Conservation (phyloP, 2,797 vertebrate species). For the Hybognathus amarus region DNA sequence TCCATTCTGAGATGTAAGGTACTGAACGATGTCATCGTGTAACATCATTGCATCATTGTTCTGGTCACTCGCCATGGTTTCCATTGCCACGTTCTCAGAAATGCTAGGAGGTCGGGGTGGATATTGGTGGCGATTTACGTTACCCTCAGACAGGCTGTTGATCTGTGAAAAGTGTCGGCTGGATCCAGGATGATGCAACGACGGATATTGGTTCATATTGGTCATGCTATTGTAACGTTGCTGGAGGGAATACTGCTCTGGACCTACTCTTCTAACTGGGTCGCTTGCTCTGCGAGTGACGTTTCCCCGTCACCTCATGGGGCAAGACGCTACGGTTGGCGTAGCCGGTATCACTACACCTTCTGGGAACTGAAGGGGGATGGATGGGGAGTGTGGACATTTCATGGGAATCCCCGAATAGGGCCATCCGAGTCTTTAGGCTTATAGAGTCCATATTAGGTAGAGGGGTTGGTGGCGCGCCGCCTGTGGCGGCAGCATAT, state of each 20-base stretch:
- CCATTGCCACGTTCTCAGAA: slow-evolving; percentile 81
- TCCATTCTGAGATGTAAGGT: slow-evolving; percentile 74
- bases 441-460: slow-evolving; percentile 83
- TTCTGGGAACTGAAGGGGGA: slow-evolving; percentile 69
- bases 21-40: slow-evolving; percentile 82
- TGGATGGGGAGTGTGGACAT: slow-evolving; percentile 41
- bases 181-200: slow-evolving; percentile 55
- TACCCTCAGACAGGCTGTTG: slow-evolving; percentile 61
- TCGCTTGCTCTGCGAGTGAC: slow-evolving; percentile 85
- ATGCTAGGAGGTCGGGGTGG: slow-evolving; percentile 82
- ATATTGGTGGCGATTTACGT: slow-evolving; percentile 67
- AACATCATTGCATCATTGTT: slow-evolving; percentile 78
- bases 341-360: slow-evolving; percentile 80
- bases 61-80: slow-evolving; percentile 67
- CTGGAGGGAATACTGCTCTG: slow-evolving; percentile 70
- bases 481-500: slow-evolving; percentile 89
- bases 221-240: slow-evolving; percentile 86
- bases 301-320: slow-evolving; percentile 77
- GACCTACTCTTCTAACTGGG: slow-evolving; percentile 76
- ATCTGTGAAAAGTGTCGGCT: slow-evolving; percentile 66
- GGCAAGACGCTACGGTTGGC: slow-evolving; percentile 74
- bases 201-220: slow-evolving; percentile 66
- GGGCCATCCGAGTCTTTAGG: slow-evolving; percentile 76
- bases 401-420: slow-evolving; percentile 74
- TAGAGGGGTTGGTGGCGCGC: slow-evolving; percentile 87